A percentile compares a stretch with the other conserved stretches of the same genome.
phyloP scores from a whole-genome alignment of 2,113 vertebrate species.

The Tragelaphus scriptus region DNA sequence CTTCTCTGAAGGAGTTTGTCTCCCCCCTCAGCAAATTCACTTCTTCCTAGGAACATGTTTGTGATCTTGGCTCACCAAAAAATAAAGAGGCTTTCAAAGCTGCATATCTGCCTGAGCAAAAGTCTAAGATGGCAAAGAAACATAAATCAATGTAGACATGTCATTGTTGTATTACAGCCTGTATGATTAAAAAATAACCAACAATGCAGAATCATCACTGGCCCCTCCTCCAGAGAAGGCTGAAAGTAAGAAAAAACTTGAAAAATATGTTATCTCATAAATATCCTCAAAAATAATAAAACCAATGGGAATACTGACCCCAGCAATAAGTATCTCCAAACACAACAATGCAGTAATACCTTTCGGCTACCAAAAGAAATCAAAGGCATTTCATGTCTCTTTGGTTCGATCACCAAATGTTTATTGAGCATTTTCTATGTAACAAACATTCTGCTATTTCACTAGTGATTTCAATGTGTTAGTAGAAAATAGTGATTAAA shows the following conservation, averaged over 20 bases:
- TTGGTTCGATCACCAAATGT: neutral
- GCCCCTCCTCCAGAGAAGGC: neutral
- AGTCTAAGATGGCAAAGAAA: neutral
- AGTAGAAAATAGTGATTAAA: neutral
- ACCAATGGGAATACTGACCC: neutral
- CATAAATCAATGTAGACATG: neutral
- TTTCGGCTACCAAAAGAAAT: neutral
- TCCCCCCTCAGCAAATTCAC: neutral
- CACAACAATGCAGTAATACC: neutral
- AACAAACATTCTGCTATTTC: neutral
- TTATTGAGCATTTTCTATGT: neutral
- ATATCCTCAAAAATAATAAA: neutral
- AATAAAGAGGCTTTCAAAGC: neutral
- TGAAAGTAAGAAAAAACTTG: neutral
- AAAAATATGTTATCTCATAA: neutral
- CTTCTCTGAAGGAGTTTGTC: neutral
- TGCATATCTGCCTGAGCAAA: neutral
- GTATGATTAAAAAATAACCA: neutral
- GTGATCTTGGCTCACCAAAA: neutral
- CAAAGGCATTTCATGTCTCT: neutral
- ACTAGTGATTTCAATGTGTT: neutral
- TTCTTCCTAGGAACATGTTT: neutral
- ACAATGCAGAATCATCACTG: neutral
- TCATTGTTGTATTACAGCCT: neutral
- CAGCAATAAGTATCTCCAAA: neutral